Percentiles rank a stretch among this genome's conserved stretches.
Conservation (phyloP, 2,797 vertebrate species). For the Sciurus carolinensis region DNA sequence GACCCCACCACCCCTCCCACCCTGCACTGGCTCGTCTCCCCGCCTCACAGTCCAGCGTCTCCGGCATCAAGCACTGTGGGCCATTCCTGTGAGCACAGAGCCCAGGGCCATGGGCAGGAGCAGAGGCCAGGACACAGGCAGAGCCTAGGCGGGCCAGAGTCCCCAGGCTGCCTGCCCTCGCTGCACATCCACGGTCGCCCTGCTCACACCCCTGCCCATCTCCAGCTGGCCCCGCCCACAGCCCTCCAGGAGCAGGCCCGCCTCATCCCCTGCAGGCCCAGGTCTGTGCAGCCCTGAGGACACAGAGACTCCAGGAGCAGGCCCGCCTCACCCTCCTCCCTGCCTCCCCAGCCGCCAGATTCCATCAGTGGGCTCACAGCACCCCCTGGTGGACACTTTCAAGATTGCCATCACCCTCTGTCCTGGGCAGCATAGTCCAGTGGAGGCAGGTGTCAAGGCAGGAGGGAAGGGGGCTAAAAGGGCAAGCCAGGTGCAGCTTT, state of each 20-base stretch:
- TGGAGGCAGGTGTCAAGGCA: neutral
- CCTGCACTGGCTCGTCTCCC: fast-evolving
- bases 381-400: neutral
- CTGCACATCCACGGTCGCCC: no score
- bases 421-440: fast-evolving
- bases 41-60: neutral
- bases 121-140: neutral
- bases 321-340: neutral
- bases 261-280: neutral
- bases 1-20: neutral
- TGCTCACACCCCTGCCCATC: fast-evolving
- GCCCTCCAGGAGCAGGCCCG: neutral
- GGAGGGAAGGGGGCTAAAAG: neutral
- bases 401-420: fast-evolving
- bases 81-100: neutral
- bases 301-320: neutral
- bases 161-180: neutral
- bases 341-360: fast-evolving
- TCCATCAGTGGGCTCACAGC: neutral
- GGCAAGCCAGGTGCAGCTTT: neutral
- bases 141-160: neutral
- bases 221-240: neutral
- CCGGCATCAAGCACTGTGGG: neutral
- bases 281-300: neutral
- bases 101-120: neutral